Conservation (phyloP, 2,797 vertebrate species). For the Peromyscus eremicus region DNA sequence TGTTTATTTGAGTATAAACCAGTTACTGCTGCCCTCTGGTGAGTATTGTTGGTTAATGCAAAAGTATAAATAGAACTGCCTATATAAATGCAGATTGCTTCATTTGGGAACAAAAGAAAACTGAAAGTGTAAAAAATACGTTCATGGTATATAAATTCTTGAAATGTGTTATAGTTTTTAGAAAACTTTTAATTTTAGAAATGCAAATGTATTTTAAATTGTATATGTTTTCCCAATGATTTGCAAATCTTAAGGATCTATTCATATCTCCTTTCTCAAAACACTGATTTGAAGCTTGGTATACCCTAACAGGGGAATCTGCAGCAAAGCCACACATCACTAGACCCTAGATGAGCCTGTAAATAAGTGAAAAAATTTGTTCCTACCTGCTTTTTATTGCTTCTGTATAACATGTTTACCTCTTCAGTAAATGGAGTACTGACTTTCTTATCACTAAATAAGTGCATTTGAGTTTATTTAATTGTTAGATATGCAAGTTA, state of each 20-base stretch:
- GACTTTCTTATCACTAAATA: not conserved
- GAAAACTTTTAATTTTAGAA: constrained; percentile 31
- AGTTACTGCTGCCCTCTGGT: constrained; percentile 28
- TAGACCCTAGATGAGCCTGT: not conserved
- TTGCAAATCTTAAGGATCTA: constrained; percentile 35
- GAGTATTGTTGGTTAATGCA: constrained; percentile 48
- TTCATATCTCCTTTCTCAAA: constrained; percentile 46
- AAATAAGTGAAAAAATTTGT: constrained; percentile 42
- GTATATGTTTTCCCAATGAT: not conserved
- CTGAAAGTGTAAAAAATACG: constrained; percentile 6
- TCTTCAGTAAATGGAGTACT: constrained; percentile 30
- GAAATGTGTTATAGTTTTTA: constrained; percentile 20
- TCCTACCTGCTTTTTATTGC: not conserved
- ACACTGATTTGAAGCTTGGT: constrained; percentile 14
- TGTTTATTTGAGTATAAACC: constrained; percentile 55
- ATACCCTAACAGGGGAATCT: not conserved
- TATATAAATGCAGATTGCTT: constrained; percentile 3
- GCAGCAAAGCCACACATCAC: not conserved
- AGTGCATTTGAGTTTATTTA: constrained; percentile 40
- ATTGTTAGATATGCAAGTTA: constrained; percentile 22
- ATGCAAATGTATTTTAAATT: not conserved
- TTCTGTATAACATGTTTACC: not conserved
- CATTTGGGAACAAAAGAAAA: constrained; percentile 31
- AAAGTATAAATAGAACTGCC: constrained; percentile 19
- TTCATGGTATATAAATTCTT: constrained; percentile 40